A percentile compares a stretch with the other conserved stretches of the same genome.
These are phyloP conservation scores for Cyprinella venusta DNA, from an alignment of 2,797 vertebrate genomes.

Conservation along the genomic window DNA sequence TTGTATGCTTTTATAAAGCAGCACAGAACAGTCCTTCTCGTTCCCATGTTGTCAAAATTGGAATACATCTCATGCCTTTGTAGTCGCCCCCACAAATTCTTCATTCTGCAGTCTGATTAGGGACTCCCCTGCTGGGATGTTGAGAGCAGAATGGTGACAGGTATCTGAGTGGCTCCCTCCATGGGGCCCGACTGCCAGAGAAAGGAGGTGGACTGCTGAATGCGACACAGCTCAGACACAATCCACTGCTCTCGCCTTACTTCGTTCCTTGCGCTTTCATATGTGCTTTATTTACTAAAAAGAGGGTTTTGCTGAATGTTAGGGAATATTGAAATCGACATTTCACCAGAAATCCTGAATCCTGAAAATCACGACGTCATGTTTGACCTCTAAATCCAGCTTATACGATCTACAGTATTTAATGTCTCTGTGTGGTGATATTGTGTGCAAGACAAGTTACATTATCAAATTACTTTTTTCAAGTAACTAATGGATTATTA, in stretches of 20 bases:
- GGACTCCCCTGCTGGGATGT: slow-evolving; percentile 39
- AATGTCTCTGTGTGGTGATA: not conserved
- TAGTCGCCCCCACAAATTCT: slow-evolving; percentile 43
- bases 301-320: not conserved
- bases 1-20: slow-evolving; percentile 7
- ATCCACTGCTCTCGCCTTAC: slow-evolving; percentile 31
- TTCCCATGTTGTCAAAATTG: slow-evolving; percentile 30
- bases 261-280: not conserved
- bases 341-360: not conserved
- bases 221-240: slow-evolving; percentile 22
- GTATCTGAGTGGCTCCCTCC: slow-evolving; percentile 39
- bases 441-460: too few relatives aligned
- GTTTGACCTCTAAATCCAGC: not conserved
- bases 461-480: too few relatives aligned
- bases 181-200: slow-evolving; percentile 13
- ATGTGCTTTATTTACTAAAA: slow-evolving; percentile 9
- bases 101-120: slow-evolving; percentile 50
- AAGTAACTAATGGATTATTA: too few relatives aligned
- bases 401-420: not conserved
- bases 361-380: not conserved
- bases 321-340: not conserved
- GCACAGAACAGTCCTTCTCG: not conserved
- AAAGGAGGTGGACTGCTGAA: slow-evolving; percentile 23
- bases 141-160: slow-evolving; percentile 40
- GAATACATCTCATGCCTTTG: slow-evolving; percentile 37